phyloP scores from a whole-genome alignment of 1,140 invertebrate genomes.

The Nylanderia fulva region DNA sequence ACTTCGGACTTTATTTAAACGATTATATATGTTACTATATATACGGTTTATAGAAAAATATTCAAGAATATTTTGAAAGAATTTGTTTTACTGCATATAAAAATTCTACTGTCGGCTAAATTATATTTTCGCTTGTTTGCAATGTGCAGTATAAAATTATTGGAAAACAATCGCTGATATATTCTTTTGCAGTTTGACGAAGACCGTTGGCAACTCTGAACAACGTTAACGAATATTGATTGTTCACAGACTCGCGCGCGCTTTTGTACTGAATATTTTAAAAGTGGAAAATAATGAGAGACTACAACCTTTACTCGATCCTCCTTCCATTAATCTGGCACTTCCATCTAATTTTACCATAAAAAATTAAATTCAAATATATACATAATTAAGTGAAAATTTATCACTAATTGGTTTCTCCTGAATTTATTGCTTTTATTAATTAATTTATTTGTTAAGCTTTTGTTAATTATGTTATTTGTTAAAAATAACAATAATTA shows the following conservation, averaged over 20 bases:
- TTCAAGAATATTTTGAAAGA: background rate
- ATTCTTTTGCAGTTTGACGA: conserved; percentile 1
- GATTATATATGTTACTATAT: background rate
- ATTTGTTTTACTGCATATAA: background rate
- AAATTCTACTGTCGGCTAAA: background rate
- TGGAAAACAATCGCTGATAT: background rate
- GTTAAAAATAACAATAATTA: too few relatives aligned
- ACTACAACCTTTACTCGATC: conserved; percentile 62
- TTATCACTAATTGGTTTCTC: too few relatives aligned
- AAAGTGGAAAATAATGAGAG: conserved; percentile 76
- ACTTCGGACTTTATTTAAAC: background rate
- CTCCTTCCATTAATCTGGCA: background rate
- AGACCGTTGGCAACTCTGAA: conserved; percentile 55
- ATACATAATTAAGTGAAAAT: too few relatives aligned
- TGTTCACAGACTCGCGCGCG: conserved; percentile 33
- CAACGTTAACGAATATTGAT: conserved; percentile 73
- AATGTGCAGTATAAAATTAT: background rate
- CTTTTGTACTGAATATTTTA: conserved; percentile 75
- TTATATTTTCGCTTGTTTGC: background rate
- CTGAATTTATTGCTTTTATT: too few relatives aligned
- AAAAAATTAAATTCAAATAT: too few relatives aligned
- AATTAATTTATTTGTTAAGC: too few relatives aligned
- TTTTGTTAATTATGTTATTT: too few relatives aligned
- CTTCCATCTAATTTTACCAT: too few relatives aligned
- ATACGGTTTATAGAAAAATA: background rate